phyloP scores from a whole-genome alignment of 2,888 invertebrate species.

The Dysmachus trigonus region DNA sequence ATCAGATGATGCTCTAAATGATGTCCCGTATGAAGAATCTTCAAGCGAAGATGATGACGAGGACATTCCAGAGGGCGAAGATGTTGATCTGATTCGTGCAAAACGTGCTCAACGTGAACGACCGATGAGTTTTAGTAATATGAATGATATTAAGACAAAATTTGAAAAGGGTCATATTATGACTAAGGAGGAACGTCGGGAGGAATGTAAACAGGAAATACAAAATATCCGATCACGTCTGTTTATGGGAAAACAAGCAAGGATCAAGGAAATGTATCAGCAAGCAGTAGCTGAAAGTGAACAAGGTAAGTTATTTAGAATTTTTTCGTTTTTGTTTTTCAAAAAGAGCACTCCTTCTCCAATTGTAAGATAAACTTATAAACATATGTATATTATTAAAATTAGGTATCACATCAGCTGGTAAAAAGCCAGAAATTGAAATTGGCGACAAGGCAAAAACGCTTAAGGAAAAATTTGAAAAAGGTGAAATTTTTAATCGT shows the following conservation, averaged over 20 bases:
- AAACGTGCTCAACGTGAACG: conserved; percentile 73
- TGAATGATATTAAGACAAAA: conserved; percentile 83
- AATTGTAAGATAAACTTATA: background rate
- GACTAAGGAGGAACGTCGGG: conserved; percentile 73
- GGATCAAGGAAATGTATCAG: conserved; percentile 91
- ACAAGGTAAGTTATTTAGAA: conserved; percentile 63
- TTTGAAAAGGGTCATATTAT: conserved; percentile 77
- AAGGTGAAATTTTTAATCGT: conserved; percentile 74
- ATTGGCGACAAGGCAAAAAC: conserved; percentile 70
- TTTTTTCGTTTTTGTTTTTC: background rate
- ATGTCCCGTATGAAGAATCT: conserved; percentile 76
- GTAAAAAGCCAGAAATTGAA: conserved; percentile 66
- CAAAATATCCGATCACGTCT: conserved; percentile 85
- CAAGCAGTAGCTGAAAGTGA: conserved; percentile 87
- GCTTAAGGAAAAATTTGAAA: conserved; percentile 83
- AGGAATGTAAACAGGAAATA: conserved; percentile 88
- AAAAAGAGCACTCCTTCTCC: background rate
- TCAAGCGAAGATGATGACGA: conserved; percentile 56
- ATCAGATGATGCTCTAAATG: conserved; percentile 78
- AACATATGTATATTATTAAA: background rate
- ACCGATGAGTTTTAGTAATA: conserved; percentile 81
- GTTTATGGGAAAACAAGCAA: conserved; percentile 89
- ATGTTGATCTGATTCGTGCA: conserved; percentile 71
- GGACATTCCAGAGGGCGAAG: conserved; percentile 65
- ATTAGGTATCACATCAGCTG: conserved; percentile 67